Evolutionary conservation across 2,888 invertebrate species (phyloP), one percentile per base, ranked within the genome.

Genomic region (Phyto melanocephala): DNA sequence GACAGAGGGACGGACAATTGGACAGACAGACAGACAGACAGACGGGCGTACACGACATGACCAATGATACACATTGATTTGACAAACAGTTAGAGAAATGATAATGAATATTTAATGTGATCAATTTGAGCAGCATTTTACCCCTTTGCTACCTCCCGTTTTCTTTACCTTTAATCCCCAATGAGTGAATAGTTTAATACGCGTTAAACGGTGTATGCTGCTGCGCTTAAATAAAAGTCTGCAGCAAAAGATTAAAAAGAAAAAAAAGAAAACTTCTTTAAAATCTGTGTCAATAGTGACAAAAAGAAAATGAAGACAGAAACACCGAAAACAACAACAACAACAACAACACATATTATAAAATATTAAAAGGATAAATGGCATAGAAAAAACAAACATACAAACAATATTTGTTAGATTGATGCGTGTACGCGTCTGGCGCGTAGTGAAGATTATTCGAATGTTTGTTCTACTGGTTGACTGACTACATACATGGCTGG

Each of bases 271-370:
- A 74, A 65, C 63, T 20, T 24, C 15, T 78, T 75, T 45, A 65
- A 75, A 82, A 82, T 82, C 79, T 82, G 75, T 82, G 82, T 82
- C 82, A 81, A 72, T 81, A 77, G 81, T 77, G 72, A 63, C 67
- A 79, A 67, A 60, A 74, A 79, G 70, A 80, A 60, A 74, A 67
- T 52, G 40, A 33, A 52, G 7, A 52, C 20, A 10, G 28, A 28
- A 6, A 28, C 28, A 28, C 3, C 15, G 47, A 50, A 10, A 58
- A 63, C 22, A 35, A 54, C 3, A 60, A 33, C 2, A 56, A 22
- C 20, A 40, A 24, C 28, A 56, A 62, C n/a, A n/a, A n/a, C n/a
- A n/a, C 37, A 50, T 4, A 62, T 10, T 17, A 47, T 52, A 67
- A 65, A 47, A 24, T 52, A 62, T 56, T 60, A 35, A n/a, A 33